Percentiles rank a stretch among this genome's conserved stretches.
These are phyloP conservation scores for Lordiphosa collinella DNA, from an alignment of 1,140 invertebrate species.

Conservation along the genomic window DNA sequence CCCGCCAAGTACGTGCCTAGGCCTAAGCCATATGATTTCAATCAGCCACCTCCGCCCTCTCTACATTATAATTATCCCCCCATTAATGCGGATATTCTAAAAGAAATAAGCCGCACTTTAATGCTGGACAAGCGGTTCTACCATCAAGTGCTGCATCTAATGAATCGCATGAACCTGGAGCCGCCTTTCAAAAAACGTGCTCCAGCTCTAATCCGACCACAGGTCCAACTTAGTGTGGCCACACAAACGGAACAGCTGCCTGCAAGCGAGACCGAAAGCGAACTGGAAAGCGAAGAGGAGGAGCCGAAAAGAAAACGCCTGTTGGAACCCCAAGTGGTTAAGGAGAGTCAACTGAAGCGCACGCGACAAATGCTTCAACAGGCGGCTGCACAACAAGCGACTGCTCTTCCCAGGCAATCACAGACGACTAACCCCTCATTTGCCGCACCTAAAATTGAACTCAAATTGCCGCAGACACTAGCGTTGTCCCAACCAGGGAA, in stretches of 20 bases:
- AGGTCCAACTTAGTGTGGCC: slow-evolving; percentile 2
- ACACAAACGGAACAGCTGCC: slow-evolving; percentile 39
- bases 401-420: background rate
- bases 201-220: background rate
- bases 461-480: slow-evolving; percentile 34
- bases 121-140: slow-evolving; percentile 90
- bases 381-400: background rate
- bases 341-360: slow-evolving; percentile 31
- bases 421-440: slow-evolving; percentile 1
- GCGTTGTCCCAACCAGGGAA: background rate
- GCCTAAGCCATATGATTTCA: slow-evolving; percentile 86
- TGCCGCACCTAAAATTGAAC: slow-evolving; percentile 34
- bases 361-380: slow-evolving; percentile 48
- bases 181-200: slow-evolving; percentile 85
- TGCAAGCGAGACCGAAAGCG: slow-evolving; percentile 54
- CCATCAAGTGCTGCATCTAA: slow-evolving; percentile 92
- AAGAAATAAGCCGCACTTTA: slow-evolving; percentile 89
- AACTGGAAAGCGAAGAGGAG: slow-evolving; percentile 85
- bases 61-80: slow-evolving; percentile 88
- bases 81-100: slow-evolving; percentile 85
- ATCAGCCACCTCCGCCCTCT: slow-evolving; percentile 87
- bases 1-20: slow-evolving; percentile 85
- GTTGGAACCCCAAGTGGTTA: background rate
- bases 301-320: slow-evolving; percentile 82
- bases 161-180: slow-evolving; percentile 97